These are phyloP conservation scores for Orchesella cincta DNA, from an alignment of 1,140 invertebrate species.

Conservation along the genomic window DNA sequence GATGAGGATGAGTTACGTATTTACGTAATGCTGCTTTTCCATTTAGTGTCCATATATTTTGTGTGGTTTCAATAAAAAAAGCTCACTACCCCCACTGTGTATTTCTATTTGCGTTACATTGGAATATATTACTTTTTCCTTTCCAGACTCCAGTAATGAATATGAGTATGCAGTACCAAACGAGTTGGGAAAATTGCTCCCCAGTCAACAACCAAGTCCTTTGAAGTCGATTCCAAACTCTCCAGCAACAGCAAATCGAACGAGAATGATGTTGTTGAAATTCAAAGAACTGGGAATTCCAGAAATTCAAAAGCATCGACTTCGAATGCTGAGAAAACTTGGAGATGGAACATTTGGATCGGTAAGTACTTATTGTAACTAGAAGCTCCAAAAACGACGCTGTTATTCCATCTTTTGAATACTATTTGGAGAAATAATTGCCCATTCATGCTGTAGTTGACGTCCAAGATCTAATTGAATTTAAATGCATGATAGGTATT, in stretches of 20 bases:
- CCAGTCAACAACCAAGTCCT: constrained; percentile 46
- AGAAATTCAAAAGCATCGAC: constrained; percentile 80
- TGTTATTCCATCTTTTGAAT: background rate
- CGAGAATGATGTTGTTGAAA: constrained; percentile 41
- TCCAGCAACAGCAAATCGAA: constrained; percentile 39
- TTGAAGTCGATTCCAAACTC: constrained; percentile 49
- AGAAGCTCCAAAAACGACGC: constrained; percentile 1
- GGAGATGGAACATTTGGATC: constrained; percentile 89
- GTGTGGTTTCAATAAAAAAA: too few species aligned
- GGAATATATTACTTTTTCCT: background rate
- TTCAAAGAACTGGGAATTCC: constrained; percentile 61
- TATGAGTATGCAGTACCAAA: constrained; percentile 51
- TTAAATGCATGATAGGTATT: constrained; percentile 38
- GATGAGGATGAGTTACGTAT: too few species aligned
- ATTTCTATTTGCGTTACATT: background rate
- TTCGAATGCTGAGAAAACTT: constrained; percentile 83
- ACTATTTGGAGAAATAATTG: background rate
- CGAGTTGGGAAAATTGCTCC: constrained; percentile 48
- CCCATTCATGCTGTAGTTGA: background rate
- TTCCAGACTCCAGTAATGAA: constrained; percentile 47
- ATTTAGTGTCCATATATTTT: too few species aligned
- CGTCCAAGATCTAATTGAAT: too few species aligned
- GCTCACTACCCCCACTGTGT: too few species aligned
- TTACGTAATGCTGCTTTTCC: too few species aligned
- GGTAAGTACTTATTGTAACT: constrained; percentile 61